Evolutionary conservation across 2,113 vertebrate species (phyloP), one percentile per base, ranked within the genome.

Genomic region (Myanophis thanlyinensis): DNA sequence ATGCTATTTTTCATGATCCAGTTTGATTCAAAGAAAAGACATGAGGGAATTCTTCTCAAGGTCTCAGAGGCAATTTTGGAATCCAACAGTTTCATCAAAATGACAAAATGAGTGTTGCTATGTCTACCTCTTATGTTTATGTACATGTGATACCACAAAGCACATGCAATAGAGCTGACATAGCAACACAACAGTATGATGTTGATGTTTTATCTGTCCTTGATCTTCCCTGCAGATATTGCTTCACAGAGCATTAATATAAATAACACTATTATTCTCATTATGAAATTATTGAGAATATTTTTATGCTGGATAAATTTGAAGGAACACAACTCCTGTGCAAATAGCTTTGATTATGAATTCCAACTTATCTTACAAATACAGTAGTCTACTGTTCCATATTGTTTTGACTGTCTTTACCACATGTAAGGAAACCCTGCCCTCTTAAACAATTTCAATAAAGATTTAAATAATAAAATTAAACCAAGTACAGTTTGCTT

Each of bases 381-480:
- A 1, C 56, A 27, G 9, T 30, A 87, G 40, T 56, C 27, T 51
- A 22, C 22, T 2, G 3, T 47, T 40, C 44, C 30, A 22, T 4
- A 86, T n/a, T n/a, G 30, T 87, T 87, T 47, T 51, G 47, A 67
- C 13, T 49, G 18, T 52, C 47, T 67, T 67, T 18, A 88, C 18
- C 3, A 23, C 51, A 73, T 53, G 51, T 1, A 27, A 44, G 23
- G 51, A 92, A 88, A 46, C 53, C 30, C n/a, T 91, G 56, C 84
- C 62, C 40, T 73, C 11, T n/a, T 25, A 62, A 54, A 67, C 49
- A 84, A 54, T 92, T 92, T 92, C 56, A 89, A 25, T 47, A 48
- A 89, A 84, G 51, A 88, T 92, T 89, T 84, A 84, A 54, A 92
- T n/a, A 44, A 54, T 46, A n/a, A 54, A 54, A 88, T 27, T 56